Conservation (phyloP, 2,113 vertebrate species). For the Pteronura brasiliensis region DNA sequence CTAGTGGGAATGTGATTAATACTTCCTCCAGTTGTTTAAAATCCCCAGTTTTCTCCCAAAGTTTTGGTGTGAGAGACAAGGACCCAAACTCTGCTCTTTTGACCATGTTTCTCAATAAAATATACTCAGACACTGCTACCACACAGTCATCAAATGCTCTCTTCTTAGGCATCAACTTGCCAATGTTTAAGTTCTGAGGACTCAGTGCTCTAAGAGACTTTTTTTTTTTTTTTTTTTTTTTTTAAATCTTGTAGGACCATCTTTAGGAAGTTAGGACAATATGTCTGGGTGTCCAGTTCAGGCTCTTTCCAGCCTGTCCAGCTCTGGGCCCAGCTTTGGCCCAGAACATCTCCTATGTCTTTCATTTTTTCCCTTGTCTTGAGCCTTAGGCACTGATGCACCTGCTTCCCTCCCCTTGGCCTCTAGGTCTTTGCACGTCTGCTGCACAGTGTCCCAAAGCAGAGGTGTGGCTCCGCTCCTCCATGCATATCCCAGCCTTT, state of each 20-base stretch:
- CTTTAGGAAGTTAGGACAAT: not conserved
- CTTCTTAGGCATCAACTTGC: not conserved
- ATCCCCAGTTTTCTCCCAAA: not conserved
- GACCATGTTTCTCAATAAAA: not conserved
- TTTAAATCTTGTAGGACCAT: not conserved
- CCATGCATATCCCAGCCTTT: not conserved
- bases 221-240: not conserved
- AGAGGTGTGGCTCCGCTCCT: not conserved
- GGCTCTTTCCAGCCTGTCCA: not conserved
- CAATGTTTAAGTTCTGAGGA: not conserved
- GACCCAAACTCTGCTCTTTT: not conserved
- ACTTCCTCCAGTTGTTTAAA: not conserved
- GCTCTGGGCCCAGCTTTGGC: not conserved
- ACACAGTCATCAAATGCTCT: not conserved
- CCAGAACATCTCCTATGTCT: not conserved
- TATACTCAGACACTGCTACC: not conserved
- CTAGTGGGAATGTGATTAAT: not conserved
- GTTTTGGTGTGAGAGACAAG: not conserved
- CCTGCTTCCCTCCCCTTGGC: not conserved
- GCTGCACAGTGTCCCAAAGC: fast-evolving
- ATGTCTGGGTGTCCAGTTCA: not conserved
- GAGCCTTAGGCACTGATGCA: not conserved
- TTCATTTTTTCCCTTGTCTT: not conserved
- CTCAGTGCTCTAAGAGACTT: not conserved
- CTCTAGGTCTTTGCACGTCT: not conserved